These are phyloP conservation scores for Athene noctua DNA, from an alignment of 2,113 vertebrate genomes.

Conservation along the genomic window DNA sequence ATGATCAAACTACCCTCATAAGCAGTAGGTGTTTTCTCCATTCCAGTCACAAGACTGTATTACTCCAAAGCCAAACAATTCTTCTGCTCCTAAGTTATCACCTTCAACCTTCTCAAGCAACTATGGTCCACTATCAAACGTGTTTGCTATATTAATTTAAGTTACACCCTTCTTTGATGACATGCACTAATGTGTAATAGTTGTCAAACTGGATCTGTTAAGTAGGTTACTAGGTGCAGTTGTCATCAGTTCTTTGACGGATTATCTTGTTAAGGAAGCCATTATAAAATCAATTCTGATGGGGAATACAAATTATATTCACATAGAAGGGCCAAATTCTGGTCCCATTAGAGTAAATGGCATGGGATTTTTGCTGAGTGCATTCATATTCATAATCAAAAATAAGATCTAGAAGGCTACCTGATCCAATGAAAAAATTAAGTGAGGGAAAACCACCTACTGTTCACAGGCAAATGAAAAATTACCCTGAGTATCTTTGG, in stretches of 20 bases:
- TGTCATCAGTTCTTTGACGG: slow-evolving; percentile 7
- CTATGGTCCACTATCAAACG: not conserved
- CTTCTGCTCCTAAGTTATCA: not conserved
- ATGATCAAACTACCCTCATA: not conserved
- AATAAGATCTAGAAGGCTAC: not conserved
- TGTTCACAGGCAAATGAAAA: not conserved
- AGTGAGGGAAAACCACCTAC: not conserved
- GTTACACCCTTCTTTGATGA: slow-evolving; percentile 50
- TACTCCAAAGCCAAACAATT: not conserved
- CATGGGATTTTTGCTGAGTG: not conserved
- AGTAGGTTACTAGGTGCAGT: slow-evolving; percentile 27
- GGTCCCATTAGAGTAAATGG: not conserved
- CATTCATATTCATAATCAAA: not conserved
- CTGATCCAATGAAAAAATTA: not conserved
- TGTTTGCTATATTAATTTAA: not conserved
- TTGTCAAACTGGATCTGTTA: slow-evolving; percentile 43
- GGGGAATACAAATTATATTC: not conserved
- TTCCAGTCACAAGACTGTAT: not conserved
- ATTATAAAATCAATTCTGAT: slow-evolving; percentile 5
- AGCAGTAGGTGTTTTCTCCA: not conserved
- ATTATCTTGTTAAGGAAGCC: slow-evolving; percentile 33
- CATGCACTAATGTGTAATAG: not conserved
- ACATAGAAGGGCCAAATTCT: not conserved
- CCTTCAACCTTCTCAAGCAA: not conserved
- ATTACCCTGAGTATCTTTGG: not conserved